Evolutionary conservation across 2,888 invertebrate genomes (phyloP), one percentile per base, ranked within the genome.

Genomic region (Coelopa pilipes): DNA sequence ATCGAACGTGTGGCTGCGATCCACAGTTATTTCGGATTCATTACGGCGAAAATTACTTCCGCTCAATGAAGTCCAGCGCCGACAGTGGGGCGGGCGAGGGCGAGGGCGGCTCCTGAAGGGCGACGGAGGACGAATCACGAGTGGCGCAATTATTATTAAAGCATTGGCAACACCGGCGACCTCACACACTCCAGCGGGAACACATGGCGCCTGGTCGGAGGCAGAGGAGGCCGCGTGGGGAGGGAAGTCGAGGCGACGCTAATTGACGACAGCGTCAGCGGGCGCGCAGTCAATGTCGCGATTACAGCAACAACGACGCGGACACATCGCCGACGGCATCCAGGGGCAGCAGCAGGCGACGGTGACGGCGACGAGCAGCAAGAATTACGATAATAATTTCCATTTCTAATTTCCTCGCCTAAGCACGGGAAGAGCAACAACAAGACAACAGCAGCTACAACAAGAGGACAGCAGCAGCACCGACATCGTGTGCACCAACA

Each of bases 321-420:
- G 59, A 55, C 66, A 55, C 59, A 70, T 17, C 60, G 21, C 17
- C 53, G 55, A 46, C 69, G 49, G 5, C 49, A 24, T 66, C 53
- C 62, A 74, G 10, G 7, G 66, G 34, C 63, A 57, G 47, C 55
- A 55, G 60, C 59, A 75, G n/a, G 50, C 69, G 75, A 46, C 73
- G 49, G 55, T 66, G 72, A 69, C 73, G 74, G 24, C 76, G 72
- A 74, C 72, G 69, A 76, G 77, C 76, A 76, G 78, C 80, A 78
- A 80, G 77, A 84, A 83, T 84, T 82, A 82, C 83, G 80, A 84
- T 84, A 84, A 83, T 82, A 84, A 84, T 83, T 84, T 84, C 83
- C 82, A 81, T 83, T 83, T 82, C 83, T 82, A 83, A 83, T 83
- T 84, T 83, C 84, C 81, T 83, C 74, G 70, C 46, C 34, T 57